Base-by-base conservation (phyloP, 2,888 invertebrate species). In the Tricholauxania praeusta region DNA sequence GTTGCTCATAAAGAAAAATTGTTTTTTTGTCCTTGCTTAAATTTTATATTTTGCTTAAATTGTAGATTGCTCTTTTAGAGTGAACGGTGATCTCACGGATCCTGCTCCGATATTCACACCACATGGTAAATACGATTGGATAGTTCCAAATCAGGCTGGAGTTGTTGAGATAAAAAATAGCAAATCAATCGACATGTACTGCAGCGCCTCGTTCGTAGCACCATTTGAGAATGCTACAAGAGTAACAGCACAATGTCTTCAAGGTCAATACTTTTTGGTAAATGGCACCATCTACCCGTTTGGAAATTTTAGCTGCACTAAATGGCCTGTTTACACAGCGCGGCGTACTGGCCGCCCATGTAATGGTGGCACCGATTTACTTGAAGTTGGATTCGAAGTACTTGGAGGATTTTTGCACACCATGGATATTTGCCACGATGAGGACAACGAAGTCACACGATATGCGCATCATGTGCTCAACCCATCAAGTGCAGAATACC, bases 101-200 rank as follows among this genome's bases (percentile, higher is more conserved):
- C 91, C 91, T 0, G 91, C 91, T 77, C 91, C 92, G 0, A 85
- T 92, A 17, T 88, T 90, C 74, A 82, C 92, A 0, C 86, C 84
- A 53, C 82, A 86, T 3, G 87, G 88, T 1, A 80, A 82, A 2
- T 77, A 78, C 0, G 78, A 80, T 14, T 82, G 85, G 78, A 52
- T 85, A 4, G 39, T 79, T n/a, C 85, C 86, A 3, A 78, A 81
- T 15, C 53, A 79, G 4, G 59, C 75, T 8, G 85, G 86, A 1
- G 15, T 78, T 5, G 82, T 84, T 8, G 76, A 73, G 6, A 68
- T 86, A 0, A 72, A 76, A 0, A 76, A 81, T 14, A 83, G 83
- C 1, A 73, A 80, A 10, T 72, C 79, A 47, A 78, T 87, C 22
- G 86, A 87, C 17, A 75, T 87, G 68, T 83, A 83, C 51, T 87